Evolutionary conservation across 35 echinoderm and acorn worm genomes (phyloP).

Genomic region (Heliocidaris erythrogramma): DNA sequence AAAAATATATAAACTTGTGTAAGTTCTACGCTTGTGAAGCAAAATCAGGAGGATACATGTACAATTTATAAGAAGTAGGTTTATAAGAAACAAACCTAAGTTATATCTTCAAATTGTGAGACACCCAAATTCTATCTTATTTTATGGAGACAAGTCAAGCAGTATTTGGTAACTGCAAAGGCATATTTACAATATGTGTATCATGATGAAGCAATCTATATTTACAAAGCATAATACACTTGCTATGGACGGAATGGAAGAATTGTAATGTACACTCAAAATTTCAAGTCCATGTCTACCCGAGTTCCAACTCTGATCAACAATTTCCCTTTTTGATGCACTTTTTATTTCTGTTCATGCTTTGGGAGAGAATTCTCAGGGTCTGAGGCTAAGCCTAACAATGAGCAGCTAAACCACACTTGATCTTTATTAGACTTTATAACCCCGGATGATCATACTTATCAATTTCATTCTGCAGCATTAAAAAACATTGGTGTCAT

Average conservation of each 20-base stretch:
- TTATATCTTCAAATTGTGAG: too few relatives aligned
- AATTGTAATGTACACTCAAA: background rate
- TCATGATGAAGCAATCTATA: background rate
- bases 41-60: too few relatives aligned
- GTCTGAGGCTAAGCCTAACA: background rate
- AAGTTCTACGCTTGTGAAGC: too few relatives aligned
- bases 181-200: background rate
- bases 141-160: background rate
- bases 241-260: background rate
- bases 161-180: background rate
- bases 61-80: too few relatives aligned
- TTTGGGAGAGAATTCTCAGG: background rate
- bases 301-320: background rate
- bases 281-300: background rate
- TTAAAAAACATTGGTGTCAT: background rate
- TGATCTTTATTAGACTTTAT: background rate
- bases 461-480: background rate
- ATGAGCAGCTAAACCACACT: background rate
- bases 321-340: background rate
- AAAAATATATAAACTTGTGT: too few relatives aligned
- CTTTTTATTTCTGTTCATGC: background rate
- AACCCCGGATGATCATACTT: background rate
- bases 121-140: too few relatives aligned
- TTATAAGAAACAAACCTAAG: too few relatives aligned
- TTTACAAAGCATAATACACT: background rate